These are phyloP conservation scores for Accipiter cooperii DNA, from an alignment of 2,113 vertebrate genomes.

Conservation along the genomic window DNA sequence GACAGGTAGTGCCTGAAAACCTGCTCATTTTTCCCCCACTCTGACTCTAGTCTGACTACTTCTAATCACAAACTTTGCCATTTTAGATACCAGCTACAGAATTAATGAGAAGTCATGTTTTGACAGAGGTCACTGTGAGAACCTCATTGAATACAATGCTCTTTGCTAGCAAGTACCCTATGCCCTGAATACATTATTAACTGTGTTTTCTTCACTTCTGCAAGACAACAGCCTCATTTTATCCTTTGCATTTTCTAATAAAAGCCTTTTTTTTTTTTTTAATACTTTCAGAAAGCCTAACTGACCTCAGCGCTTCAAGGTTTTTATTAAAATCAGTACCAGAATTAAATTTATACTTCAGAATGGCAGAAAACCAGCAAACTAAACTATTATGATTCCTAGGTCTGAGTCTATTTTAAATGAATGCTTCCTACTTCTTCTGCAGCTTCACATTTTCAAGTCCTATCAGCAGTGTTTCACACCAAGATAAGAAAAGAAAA, in stretches of 20 bases:
- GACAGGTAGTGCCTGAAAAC: too few relatives aligned
- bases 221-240: neutral
- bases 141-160: neutral
- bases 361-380: neutral
- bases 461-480: slow-evolving; percentile 7
- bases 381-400: neutral
- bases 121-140: neutral
- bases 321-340: neutral
- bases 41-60: neutral
- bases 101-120: neutral
- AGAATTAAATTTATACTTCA: neutral
- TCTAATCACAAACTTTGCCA: neutral
- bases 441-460: neutral
- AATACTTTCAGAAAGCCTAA: neutral
- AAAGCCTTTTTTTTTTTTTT: neutral
- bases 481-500: slow-evolving; percentile 4
- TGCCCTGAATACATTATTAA: neutral
- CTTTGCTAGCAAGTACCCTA: neutral
- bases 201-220: neutral
- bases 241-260: neutral
- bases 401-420: neutral
- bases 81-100: neutral
- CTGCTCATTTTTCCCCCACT: too few relatives aligned
- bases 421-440: neutral
- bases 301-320: neutral